A percentile compares a stretch with the other conserved stretches of the same genome.
Conservation (phyloP, 1,140 invertebrate genomes). For the Bombus consobrinus region DNA sequence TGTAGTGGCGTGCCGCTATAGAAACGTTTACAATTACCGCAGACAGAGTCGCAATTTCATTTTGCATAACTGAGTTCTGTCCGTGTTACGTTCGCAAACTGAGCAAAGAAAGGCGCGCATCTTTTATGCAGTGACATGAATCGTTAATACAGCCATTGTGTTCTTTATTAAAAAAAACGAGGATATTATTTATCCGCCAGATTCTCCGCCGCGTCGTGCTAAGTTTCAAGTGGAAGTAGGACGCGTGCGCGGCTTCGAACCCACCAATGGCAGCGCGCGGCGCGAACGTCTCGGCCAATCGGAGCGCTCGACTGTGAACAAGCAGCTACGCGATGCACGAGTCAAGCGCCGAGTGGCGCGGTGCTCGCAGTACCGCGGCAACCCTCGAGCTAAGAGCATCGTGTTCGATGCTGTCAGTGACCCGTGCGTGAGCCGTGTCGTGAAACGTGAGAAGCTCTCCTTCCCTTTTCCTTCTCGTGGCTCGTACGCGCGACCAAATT, state of each 20-base stretch:
- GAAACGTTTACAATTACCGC: slow-evolving; percentile 35
- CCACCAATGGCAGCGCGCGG: not conserved
- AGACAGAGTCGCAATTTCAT: slow-evolving; percentile 32
- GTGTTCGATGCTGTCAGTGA: slow-evolving; percentile 15
- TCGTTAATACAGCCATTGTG: slow-evolving; percentile 1
- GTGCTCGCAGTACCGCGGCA: slow-evolving; percentile 62
- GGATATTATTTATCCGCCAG: slow-evolving; percentile 4
- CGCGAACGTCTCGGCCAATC: slow-evolving; percentile 35
- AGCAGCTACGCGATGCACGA: not conserved
- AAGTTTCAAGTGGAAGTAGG: not conserved
- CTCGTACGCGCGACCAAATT: slow-evolving; percentile 55
- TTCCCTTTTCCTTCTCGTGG: slow-evolving; percentile 21
- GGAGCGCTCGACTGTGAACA: not conserved
- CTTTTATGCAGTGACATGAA: not conserved
- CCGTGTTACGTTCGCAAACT: not conserved
- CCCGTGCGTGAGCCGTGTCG: slow-evolving; percentile 40
- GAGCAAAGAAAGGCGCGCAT: not conserved
- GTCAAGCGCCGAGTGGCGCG: slow-evolving; percentile 36
- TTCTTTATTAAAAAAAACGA: not conserved
- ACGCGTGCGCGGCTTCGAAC: slow-evolving; percentile 38
- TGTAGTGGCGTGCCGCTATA: slow-evolving; percentile 4
- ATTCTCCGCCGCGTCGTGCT: not conserved
- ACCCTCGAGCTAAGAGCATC: slow-evolving; percentile 52
- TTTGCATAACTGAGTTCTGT: not conserved
- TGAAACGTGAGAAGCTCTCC: slow-evolving; percentile 67